Conservation (phyloP, 2,113 vertebrate genomes). For the Tapirus terrestris region DNA sequence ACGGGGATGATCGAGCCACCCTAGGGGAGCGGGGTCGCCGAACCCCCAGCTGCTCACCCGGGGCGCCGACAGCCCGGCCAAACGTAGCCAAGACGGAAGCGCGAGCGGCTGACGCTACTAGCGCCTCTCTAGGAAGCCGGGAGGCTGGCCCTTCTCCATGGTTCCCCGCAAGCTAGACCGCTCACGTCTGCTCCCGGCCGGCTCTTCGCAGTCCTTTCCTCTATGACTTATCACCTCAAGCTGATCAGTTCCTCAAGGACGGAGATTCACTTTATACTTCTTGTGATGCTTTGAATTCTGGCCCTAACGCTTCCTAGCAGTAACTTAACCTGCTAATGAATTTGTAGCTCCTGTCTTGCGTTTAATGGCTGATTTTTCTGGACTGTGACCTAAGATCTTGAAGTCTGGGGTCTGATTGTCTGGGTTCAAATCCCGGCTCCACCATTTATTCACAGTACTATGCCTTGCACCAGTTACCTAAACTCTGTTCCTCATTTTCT, state of each 20-base stretch:
- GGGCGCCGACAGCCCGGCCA: rapidly evolving
- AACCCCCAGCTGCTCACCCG: rapidly evolving
- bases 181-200: rapidly evolving
- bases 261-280: neutral
- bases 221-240: neutral
- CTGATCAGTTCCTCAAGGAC: neutral
- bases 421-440: neutral
- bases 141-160: slow-evolving; percentile 37
- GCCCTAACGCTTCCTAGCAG: neutral
- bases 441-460: neutral
- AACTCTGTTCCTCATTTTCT: neutral
- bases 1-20: rapidly evolving
- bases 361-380: neutral
- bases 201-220: neutral
- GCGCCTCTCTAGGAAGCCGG: slow-evolving; percentile 13
- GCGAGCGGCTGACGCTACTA: rapidly evolving
- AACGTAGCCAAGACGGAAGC: neutral
- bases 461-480: neutral
- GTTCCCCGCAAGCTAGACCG: neutral
- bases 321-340: neutral
- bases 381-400: too few relatives aligned
- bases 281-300: neutral
- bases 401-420: neutral
- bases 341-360: neutral
- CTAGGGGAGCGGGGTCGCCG: rapidly evolving